phyloP scores from a whole-genome alignment of 2,113 vertebrate genomes.

The Muscicapa adusta region DNA sequence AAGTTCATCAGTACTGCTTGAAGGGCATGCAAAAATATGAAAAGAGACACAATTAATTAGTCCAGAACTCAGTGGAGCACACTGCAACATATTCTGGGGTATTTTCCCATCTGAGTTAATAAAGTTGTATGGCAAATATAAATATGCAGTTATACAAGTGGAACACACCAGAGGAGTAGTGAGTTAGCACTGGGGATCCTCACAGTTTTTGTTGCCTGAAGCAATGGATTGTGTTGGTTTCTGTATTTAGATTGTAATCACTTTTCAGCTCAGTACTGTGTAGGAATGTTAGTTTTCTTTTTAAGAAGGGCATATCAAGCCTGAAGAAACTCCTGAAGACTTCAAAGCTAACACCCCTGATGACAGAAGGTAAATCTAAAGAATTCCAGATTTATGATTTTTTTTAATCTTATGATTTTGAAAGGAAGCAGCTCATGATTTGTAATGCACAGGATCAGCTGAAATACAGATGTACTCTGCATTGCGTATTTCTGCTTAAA shows the following conservation, averaged over 20 bases:
- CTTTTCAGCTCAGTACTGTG: background rate
- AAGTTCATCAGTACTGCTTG: background rate
- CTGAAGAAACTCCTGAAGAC: background rate
- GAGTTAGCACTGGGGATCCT: background rate
- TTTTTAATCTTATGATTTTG: background rate
- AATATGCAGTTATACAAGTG: background rate
- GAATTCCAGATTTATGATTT: background rate
- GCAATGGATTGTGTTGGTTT: background rate
- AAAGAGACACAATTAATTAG: background rate
- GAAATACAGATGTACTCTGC: background rate
- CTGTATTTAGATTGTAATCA: background rate
- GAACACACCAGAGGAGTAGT: background rate
- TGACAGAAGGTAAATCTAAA: slow-evolving; percentile 11
- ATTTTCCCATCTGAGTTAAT: background rate
- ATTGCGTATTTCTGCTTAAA: background rate
- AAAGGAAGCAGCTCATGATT: background rate
- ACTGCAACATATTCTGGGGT: background rate
- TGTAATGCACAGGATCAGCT: background rate
- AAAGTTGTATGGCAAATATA: background rate
- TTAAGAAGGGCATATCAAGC: background rate
- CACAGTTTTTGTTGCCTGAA: background rate
- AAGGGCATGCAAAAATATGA: background rate
- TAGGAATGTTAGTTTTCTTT: background rate
- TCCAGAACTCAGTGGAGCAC: rapidly evolving
- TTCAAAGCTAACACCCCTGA: background rate